These are phyloP conservation scores for Seriola dumerili DNA, from an alignment of 2,113 vertebrate genomes.

Conservation along the genomic window DNA sequence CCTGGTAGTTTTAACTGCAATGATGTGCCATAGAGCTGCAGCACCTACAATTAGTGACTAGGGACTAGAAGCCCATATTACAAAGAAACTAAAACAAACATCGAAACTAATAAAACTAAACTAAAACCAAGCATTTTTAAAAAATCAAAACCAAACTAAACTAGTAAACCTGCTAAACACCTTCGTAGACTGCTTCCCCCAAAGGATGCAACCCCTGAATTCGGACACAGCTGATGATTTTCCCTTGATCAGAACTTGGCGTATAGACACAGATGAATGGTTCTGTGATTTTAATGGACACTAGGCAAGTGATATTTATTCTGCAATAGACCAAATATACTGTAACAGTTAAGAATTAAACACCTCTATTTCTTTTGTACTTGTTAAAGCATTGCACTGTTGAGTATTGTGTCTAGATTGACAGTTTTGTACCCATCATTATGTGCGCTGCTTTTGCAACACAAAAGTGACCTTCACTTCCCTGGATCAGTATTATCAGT, in stretches of 20 bases:
- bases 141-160: no score
- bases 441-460: conserved; percentile 14
- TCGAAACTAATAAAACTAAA: no score
- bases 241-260: not conserved
- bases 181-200: no score
- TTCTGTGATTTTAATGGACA: conserved; percentile 18
- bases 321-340: not conserved
- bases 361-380: not conserved
- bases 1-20: no score
- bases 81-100: no score
- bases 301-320: not conserved
- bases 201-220: no score
- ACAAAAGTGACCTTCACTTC: conserved; percentile 46
- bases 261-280: not conserved
- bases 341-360: not conserved
- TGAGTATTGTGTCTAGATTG: not conserved
- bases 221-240: no score
- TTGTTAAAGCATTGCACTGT: not conserved
- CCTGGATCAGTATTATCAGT: conserved; percentile 30
- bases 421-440: conserved; percentile 24
- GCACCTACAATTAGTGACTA: no score
- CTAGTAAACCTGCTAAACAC: no score
- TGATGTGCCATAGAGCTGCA: no score
- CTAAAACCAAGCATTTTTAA: no score
- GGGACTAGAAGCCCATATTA: no score